Conservation (phyloP, 1,140 invertebrate genomes). For the Tenebrio molitor region DNA sequence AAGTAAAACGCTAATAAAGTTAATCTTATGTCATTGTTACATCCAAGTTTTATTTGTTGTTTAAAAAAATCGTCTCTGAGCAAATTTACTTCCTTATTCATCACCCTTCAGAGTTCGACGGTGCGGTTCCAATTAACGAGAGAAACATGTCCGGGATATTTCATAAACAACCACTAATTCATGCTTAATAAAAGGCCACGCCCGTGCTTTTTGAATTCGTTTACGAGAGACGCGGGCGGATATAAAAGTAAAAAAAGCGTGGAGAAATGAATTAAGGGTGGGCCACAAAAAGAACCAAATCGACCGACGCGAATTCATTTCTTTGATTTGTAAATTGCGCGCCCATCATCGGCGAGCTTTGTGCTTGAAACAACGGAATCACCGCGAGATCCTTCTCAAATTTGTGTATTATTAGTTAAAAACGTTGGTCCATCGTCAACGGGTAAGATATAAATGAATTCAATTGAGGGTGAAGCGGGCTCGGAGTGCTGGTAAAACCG, state of each 20-base stretch:
- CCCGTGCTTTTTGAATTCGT: not conserved
- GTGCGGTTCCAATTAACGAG: constrained; percentile 8
- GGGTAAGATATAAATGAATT: constrained; percentile 42
- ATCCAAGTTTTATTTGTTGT: not conserved
- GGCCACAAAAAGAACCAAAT: not conserved
- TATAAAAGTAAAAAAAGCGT: not conserved
- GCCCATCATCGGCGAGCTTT: not conserved
- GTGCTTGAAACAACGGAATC: not conserved
- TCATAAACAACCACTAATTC: constrained; percentile 23
- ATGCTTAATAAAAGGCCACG: constrained; percentile 21
- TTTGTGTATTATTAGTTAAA: not conserved
- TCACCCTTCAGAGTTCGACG: not conserved
- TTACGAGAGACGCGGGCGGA: constrained; percentile 3
- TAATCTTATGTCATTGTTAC: constrained; percentile 40
- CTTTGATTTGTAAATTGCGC: constrained; percentile 1
- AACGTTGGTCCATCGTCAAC: not conserved
- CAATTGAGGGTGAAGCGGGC: constrained; percentile 45
- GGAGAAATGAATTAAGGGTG: constrained; percentile 14
- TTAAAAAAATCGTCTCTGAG: not conserved
- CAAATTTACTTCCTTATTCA: not conserved
- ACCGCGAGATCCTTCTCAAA: not conserved
- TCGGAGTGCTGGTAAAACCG: constrained; percentile 45
- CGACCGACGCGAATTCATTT: too few relatives aligned
- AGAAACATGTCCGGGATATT: constrained; percentile 13
- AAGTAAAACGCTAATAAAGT: constrained; percentile 34